Percentiles rank a stretch among this genome's conserved stretches.
Evolutionary conservation across 2,888 invertebrate species (phyloP).

Genomic region (Acleris cristana): DNA sequence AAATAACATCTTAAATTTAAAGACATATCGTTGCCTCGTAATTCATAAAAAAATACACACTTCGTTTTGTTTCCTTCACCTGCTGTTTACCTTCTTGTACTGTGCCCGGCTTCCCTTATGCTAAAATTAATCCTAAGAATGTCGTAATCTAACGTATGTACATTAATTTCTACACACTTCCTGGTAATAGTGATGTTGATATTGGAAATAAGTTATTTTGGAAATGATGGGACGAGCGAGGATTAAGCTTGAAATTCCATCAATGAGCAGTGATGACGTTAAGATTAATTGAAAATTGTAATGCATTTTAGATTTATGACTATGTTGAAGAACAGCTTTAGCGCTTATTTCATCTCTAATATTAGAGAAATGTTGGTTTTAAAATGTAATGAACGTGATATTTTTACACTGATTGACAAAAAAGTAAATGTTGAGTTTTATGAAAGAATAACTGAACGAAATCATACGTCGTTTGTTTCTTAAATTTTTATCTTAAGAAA

Average conservation of each 20-base stretch:
- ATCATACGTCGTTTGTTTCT: constrained; percentile 52
- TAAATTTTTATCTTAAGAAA: constrained; percentile 76
- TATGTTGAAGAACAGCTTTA: constrained; percentile 14
- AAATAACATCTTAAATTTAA: constrained; percentile 75
- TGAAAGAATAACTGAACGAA: constrained; percentile 33
- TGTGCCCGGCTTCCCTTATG: constrained; percentile 67
- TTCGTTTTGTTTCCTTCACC: constrained; percentile 58
- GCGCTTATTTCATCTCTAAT: constrained; percentile 16
- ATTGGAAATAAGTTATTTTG: constrained; percentile 51
- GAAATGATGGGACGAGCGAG: constrained; percentile 63
- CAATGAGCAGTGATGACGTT: constrained; percentile 70
- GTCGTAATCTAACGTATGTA: constrained; percentile 71
- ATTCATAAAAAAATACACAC: constrained; percentile 79
- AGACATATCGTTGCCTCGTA: constrained; percentile 63
- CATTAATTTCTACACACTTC: constrained; percentile 77
- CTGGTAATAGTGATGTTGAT: constrained; percentile 63
- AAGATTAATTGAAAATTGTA: constrained; percentile 43
- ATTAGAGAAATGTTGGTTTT: constrained; percentile 4
- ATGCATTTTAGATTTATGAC: constrained; percentile 35
- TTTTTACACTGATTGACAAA: constrained; percentile 33
- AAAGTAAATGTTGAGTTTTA: constrained; percentile 7
- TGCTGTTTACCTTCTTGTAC: constrained; percentile 57
- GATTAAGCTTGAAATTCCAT: constrained; percentile 78
- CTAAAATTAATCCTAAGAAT: constrained; percentile 69
- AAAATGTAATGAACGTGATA: constrained; percentile 43